phyloP scores from a whole-genome alignment of 2,888 invertebrate genomes.

The Euzetes globulus region DNA sequence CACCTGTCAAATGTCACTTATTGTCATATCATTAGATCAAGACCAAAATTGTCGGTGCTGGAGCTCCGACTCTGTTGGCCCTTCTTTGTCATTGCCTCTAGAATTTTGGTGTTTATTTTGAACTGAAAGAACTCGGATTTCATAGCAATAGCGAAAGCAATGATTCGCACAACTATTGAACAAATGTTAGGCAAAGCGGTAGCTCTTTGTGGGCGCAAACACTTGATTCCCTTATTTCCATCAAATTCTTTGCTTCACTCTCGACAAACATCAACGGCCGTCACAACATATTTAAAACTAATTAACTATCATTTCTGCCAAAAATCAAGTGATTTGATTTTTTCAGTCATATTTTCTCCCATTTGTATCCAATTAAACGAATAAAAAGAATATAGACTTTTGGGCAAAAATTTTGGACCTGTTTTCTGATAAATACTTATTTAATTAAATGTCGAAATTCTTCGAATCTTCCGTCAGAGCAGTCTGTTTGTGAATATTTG shows the following conservation, averaged over 20 bases:
- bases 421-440: too few relatives aligned
- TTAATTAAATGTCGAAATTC: too few relatives aligned
- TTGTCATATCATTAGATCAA: neutral
- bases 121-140: neutral
- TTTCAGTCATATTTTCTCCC: neutral
- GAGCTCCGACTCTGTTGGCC: neutral
- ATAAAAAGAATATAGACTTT: too few relatives aligned
- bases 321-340: neutral
- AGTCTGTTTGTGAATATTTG: neutral
- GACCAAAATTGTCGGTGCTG: neutral
- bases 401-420: too few relatives aligned
- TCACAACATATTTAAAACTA: constrained; percentile 14
- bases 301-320: constrained; percentile 4
- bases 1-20: neutral
- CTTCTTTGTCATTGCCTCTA: neutral
- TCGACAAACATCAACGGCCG: neutral
- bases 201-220: neutral
- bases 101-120: neutral
- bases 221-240: neutral
- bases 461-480: neutral
- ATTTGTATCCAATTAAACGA: too few relatives aligned
- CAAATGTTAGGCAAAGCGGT: neutral
- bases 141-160: neutral
- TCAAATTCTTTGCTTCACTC: neutral
- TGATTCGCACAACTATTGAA: neutral